Percentiles rank a stretch among this genome's conserved stretches.
phyloP scores from a whole-genome alignment of 2,888 invertebrate species.

The Cryptocheilus praepositus region DNA sequence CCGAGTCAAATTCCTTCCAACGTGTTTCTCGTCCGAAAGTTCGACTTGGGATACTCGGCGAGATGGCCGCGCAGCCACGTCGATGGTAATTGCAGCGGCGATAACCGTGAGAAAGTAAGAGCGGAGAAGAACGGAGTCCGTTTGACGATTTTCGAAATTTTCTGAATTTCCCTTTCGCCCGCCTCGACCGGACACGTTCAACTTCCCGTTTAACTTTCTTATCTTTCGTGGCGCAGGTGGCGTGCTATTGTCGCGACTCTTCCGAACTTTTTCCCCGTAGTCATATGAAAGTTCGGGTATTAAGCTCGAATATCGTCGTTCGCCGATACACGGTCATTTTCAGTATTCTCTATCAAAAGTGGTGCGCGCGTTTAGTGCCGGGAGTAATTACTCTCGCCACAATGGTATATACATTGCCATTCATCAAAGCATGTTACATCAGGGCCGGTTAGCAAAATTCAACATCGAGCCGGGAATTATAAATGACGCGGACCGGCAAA shows the following conservation, averaged over 20 bases:
- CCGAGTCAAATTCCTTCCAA: not conserved
- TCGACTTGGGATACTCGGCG: not conserved
- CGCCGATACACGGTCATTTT: no score
- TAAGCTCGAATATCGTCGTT: no score
- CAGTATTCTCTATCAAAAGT: no score
- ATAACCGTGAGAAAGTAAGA: not conserved
- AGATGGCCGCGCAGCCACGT: conserved; percentile 6
- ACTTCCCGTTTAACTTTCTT: not conserved
- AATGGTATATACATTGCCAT: no score
- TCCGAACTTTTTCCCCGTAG: not conserved
- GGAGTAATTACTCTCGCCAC: no score
- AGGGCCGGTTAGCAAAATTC: no score
- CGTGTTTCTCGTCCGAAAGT: not conserved
- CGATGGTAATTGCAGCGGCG: conserved; percentile 15
- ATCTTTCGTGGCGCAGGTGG: not conserved
- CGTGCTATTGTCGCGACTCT: not conserved
- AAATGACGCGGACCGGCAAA: no score
- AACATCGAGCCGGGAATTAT: no score
- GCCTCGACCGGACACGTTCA: not conserved
- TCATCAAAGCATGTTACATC: no score
- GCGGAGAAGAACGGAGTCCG: not conserved
- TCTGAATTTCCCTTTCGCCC: not conserved
- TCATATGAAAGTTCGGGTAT: not conserved
- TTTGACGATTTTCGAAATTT: not conserved
- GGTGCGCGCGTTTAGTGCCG: no score